Evolutionary conservation across 2,888 invertebrate species (phyloP), one percentile per base, ranked within the genome.

Genomic region (Hipparchia semele): DNA sequence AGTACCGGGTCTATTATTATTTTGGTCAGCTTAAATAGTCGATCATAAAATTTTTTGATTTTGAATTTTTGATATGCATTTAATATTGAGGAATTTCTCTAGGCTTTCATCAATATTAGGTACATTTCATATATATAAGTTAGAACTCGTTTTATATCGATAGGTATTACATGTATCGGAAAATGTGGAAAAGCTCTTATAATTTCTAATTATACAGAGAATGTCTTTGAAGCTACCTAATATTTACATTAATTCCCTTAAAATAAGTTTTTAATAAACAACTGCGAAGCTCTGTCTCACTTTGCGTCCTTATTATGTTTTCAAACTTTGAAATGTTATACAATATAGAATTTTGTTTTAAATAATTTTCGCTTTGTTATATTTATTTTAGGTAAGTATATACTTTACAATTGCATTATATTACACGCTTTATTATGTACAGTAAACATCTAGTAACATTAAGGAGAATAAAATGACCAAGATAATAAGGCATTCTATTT

Each of bases 191-290:
- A 53, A 8, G 12, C 51, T 33, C 65, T 33, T 53, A 53, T 10
- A 65, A 33, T 2, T 53, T 49, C 46, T 71, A 71, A 46, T 70
- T 58, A 75, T 73, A 62, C 71, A 67, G 64, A 64, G 23, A 64
- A 23, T 45, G 56, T 68, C 49, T 53, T 56, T 56, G 62, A 72
- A 62, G 60, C 13, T 56, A 13, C 13, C 51, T 59, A 65, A 46
- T 76, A 74, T 76, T 74, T 74, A 76, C 76, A 76, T 73, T 39
- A 39, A 4, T 72, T 51, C n/a, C 59, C 66, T 58, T 72, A 68
- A 9, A 68, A 51, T 69, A 51, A 23, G 54, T 62, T 70, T 33
- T 67, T 70, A 65, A 70, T 53, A 70, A 70, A 69, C 12, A 66
- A 70, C 54, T 58, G 39, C 53, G 53, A 60, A 67, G 23, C 65